Evolutionary conservation across 2,888 invertebrate genomes (phyloP).

Genomic region (Tuberolachnus salignus): DNA sequence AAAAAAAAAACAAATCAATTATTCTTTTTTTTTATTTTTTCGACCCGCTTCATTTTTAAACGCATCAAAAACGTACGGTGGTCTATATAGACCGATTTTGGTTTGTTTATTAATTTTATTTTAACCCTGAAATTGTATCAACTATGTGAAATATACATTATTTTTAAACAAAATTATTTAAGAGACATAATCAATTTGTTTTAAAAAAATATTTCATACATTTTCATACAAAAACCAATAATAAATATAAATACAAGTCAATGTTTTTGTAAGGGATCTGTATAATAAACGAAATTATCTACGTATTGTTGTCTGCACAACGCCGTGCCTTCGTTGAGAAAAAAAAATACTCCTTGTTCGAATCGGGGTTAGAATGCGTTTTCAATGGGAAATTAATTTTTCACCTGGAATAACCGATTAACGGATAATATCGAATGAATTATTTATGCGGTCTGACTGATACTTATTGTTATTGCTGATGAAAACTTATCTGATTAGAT

Average conservation of each 20-base stretch:
- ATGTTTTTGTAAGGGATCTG: background rate
- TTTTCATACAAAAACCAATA: background rate
- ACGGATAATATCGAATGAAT: conserved; percentile 23
- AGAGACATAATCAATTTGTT: no score
- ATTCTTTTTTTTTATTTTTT: no score
- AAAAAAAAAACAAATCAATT: no score
- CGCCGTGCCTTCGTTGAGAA: conserved; percentile 27
- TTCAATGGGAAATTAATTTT: conserved; percentile 27
- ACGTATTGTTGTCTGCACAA: conserved; percentile 30
- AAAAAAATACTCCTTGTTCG: background rate
- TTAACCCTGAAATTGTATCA: no score
- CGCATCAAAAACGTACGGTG: no score
- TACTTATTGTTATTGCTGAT: background rate
- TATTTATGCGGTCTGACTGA: conserved; percentile 12
- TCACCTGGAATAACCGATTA: conserved; percentile 36
- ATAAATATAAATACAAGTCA: background rate
- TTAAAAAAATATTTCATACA: no score
- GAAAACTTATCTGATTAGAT: conserved; percentile 13
- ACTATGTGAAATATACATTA: no score
- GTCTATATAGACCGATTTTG: no score
- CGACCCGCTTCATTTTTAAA: no score
- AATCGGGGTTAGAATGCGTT: background rate
- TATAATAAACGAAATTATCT: conserved; percentile 26
- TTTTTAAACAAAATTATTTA: no score
- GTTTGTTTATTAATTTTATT: no score